Conservation (phyloP, 1,140 invertebrate species). For the Drosophila cardini region DNA sequence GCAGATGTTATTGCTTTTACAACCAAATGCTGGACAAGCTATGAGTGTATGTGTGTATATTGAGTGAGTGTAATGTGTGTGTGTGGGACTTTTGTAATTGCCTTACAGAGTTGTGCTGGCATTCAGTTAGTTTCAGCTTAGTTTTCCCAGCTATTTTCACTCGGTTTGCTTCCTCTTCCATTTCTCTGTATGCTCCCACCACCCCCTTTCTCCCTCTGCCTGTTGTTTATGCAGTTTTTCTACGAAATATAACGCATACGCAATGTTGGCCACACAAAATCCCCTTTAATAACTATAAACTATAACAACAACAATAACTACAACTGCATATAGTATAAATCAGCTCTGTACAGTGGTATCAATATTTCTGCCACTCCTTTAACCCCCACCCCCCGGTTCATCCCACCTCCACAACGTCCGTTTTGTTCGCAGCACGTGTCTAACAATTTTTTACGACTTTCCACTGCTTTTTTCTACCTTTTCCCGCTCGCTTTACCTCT, state of each 20-base stretch:
- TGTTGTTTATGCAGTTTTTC: constrained; percentile 29
- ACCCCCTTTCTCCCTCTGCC: constrained; percentile 24
- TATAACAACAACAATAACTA: background rate
- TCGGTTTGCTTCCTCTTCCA: background rate
- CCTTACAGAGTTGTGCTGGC: constrained; percentile 29
- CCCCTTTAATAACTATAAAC: constrained; percentile 8
- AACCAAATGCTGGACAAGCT: constrained; percentile 9
- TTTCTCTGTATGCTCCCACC: background rate
- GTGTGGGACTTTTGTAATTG: constrained; percentile 36
- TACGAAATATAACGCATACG: constrained; percentile 40
- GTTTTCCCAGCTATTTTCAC: background rate
- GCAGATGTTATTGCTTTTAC: constrained; percentile 60
- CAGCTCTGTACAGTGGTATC: constrained; percentile 23
- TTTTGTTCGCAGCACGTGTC: constrained; percentile 71
- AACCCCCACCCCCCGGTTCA: background rate
- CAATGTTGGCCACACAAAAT: background rate
- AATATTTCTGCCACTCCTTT: background rate
- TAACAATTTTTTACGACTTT: constrained; percentile 70
- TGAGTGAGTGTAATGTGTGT: constrained; percentile 7
- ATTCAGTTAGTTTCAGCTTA: background rate
- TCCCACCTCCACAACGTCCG: constrained; percentile 22
- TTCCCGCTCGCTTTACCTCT: background rate
- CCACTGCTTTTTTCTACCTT: constrained; percentile 4
- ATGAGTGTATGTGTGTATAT: constrained; percentile 1
- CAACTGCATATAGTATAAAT: constrained; percentile 14